These are phyloP conservation scores for Cataglyphis rosenhaueri DNA, from an alignment of 2,888 invertebrate species.

Conservation along the genomic window DNA sequence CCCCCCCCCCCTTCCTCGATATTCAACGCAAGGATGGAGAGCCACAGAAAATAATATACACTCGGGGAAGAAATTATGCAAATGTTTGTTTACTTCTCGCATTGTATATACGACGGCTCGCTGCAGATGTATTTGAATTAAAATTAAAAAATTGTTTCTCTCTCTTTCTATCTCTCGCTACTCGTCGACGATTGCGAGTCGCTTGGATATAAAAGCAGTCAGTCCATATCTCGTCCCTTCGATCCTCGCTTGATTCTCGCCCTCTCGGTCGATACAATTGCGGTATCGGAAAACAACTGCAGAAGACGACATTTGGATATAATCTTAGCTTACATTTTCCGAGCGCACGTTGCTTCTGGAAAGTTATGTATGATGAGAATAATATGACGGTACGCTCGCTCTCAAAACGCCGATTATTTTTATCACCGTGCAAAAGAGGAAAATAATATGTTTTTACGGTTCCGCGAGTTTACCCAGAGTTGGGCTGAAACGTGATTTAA, in stretches of 20 bases:
- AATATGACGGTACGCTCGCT: slow-evolving; percentile 4
- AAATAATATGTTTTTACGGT: slow-evolving; percentile 36
- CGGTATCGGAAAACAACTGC: background rate
- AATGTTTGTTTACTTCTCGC: slow-evolving; percentile 51
- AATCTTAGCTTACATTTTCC: background rate
- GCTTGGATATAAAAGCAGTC: background rate
- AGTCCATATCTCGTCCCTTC: background rate
- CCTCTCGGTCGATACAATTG: background rate
- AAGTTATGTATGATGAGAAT: slow-evolving; percentile 16
- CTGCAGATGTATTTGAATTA: background rate
- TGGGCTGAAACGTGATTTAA: slow-evolving; percentile 33
- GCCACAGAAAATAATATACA: slow-evolving; percentile 42
- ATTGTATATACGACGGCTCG: background rate
- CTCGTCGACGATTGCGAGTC: background rate
- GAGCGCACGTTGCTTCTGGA: background rate
- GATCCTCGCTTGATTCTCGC: background rate
- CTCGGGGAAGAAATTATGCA: slow-evolving; percentile 47
- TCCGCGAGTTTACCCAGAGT: slow-evolving; percentile 5
- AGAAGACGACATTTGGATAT: background rate
- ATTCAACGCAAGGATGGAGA: background rate
- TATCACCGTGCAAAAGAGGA: background rate
- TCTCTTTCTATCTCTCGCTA: background rate
- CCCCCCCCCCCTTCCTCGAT: background rate
- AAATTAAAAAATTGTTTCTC: background rate
- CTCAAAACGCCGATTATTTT: slow-evolving; percentile 13